Percentiles rank a stretch among this genome's conserved stretches.
phyloP scores from a whole-genome alignment of 37 sponge, comb jelly and placozoan genomes.

The Mnemiopsis leidyi region DNA sequence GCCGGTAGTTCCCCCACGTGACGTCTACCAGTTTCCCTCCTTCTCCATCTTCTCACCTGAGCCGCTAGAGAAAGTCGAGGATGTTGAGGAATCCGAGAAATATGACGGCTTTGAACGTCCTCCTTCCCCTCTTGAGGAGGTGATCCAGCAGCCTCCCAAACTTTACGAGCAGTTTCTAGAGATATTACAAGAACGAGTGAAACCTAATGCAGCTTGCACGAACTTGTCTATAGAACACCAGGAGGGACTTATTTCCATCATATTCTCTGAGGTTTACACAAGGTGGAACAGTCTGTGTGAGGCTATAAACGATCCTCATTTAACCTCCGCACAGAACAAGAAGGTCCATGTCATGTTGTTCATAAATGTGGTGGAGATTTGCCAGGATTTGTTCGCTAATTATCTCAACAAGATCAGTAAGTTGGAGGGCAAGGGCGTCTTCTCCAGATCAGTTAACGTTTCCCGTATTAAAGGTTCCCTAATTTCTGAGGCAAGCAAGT shows the following conservation, averaged over 20 bases:
- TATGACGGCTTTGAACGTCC: constrained; percentile 19
- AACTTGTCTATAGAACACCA: constrained; percentile 12
- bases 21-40: constrained; percentile 59
- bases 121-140: constrained; percentile 54
- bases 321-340: constrained; percentile 51
- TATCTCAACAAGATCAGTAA: constrained; percentile 2
- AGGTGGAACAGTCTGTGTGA: constrained; percentile 2
- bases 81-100: constrained; percentile 37
- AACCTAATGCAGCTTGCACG: neutral
- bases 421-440: constrained; percentile 21
- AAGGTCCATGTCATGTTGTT: constrained; percentile 23
- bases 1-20: neutral
- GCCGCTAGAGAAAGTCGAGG: constrained; percentile 14
- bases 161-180: constrained; percentile 37
- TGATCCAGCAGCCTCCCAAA: constrained; percentile 18
- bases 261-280: constrained; percentile 32
- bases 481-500: constrained; percentile 43
- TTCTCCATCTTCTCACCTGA: constrained; percentile 64
- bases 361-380: constrained; percentile 54
- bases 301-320: constrained; percentile 45
- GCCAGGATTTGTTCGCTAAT: constrained; percentile 42
- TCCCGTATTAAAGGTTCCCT: constrained; percentile 37
- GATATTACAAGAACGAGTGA: constrained; percentile 42
- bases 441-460: neutral
- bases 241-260: constrained; percentile 62